phyloP scores from a whole-genome alignment of 2,888 invertebrate genomes.

The Troides helena region DNA sequence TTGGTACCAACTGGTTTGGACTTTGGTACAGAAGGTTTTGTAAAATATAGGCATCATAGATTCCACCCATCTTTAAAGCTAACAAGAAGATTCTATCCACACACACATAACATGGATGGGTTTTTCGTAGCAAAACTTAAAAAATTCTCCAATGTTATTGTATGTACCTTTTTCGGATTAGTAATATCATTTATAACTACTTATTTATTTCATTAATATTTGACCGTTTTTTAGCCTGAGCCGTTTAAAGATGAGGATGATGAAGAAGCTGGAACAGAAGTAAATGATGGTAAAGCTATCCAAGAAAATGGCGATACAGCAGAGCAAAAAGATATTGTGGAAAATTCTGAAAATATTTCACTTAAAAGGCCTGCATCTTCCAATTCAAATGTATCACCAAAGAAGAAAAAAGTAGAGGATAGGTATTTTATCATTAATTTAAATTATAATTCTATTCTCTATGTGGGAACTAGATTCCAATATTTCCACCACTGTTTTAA shows the following conservation, averaged over 20 bases:
- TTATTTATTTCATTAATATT: conserved; percentile 16
- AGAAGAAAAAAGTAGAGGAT: conserved; percentile 27
- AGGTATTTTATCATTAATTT: conserved; percentile 17
- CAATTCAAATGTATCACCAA: conserved; percentile 35
- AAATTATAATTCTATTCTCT: too few species aligned
- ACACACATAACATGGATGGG: conserved; percentile 99
- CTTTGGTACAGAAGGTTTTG: conserved; percentile 97
- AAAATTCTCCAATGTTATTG: conserved; percentile 92
- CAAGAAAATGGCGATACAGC: conserved; percentile 56
- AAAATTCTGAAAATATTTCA: conserved; percentile 36
- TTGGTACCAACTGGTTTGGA: conserved; percentile 95
- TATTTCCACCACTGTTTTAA: too few species aligned
- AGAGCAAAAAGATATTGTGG: conserved; percentile 35
- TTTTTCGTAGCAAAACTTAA: conserved; percentile 99
- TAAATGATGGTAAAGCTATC: conserved; percentile 38
- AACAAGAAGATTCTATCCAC: conserved; percentile 96
- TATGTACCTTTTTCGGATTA: conserved; percentile 48
- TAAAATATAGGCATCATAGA: conserved; percentile 89
- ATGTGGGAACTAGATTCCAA: too few species aligned
- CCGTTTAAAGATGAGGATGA: conserved; percentile 70
- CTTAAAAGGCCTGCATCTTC: conserved; percentile 52
- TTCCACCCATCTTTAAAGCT: conserved; percentile 95
- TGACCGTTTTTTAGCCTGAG: conserved; percentile 58
- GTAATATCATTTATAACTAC: background rate
- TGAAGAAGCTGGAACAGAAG: conserved; percentile 45